Conservation (phyloP, 53 echinoderm and acorn worm genomes). For the Mesocentrotus franciscanus region DNA sequence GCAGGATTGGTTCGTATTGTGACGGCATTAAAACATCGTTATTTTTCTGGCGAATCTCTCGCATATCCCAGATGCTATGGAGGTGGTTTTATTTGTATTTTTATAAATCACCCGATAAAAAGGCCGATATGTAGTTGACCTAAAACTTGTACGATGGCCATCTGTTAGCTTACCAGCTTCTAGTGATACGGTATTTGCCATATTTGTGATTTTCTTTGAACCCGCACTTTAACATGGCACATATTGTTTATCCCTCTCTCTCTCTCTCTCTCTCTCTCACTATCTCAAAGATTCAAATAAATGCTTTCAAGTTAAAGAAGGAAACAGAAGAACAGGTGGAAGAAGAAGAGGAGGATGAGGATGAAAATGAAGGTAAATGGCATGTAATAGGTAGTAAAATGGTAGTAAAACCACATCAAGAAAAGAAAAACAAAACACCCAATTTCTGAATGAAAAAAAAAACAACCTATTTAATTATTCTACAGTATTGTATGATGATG, state of each 20-base stretch:
- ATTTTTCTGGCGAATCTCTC: too few relatives aligned
- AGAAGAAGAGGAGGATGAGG: constrained; percentile 65
- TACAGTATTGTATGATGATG: too few relatives aligned
- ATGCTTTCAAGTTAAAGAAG: background rate
- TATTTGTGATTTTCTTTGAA: too few relatives aligned
- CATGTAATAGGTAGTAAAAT: background rate
- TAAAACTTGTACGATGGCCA: too few relatives aligned
- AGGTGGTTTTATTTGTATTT: too few relatives aligned
- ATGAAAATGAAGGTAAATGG: constrained; percentile 37
- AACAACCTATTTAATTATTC: background rate
- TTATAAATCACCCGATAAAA: too few relatives aligned
- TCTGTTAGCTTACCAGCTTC: too few relatives aligned
- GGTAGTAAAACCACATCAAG: background rate
- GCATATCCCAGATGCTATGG: too few relatives aligned
- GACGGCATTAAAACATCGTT: too few relatives aligned
- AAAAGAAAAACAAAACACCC: background rate
- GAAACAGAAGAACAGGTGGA: constrained; percentile 43
- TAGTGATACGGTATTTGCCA: too few relatives aligned
- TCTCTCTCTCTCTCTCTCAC: background rate
- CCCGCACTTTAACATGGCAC: background rate
- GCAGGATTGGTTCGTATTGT: too few relatives aligned
- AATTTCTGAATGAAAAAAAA: background rate
- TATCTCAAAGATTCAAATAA: constrained; percentile 48
- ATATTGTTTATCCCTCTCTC: background rate
- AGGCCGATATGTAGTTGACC: too few relatives aligned